Percentiles rank a stretch among this genome's conserved stretches.
These are phyloP conservation scores for Turritopsis dohrnii DNA, from an alignment of 30 jellyfish, hydroid and myxozoan genomes.

Conservation along the genomic window DNA sequence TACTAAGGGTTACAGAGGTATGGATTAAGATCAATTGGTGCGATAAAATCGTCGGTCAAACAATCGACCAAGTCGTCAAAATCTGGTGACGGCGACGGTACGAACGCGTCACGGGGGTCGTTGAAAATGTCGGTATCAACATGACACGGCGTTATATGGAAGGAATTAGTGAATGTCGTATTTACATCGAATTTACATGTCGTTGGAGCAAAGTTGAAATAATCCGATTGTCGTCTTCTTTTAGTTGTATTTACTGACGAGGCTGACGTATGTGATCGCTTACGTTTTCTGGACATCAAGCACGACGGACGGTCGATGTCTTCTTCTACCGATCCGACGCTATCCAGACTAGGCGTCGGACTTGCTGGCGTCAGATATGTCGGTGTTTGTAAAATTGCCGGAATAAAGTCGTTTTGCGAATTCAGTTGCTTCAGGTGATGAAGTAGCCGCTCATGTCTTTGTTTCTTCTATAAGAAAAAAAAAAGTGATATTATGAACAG, in stretches of 20 bases:
- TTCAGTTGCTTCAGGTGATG: slow-evolving; percentile 12
- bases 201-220: background rate
- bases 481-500: background rate
- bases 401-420: slow-evolving; percentile 4
- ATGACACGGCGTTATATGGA: slow-evolving; percentile 16
- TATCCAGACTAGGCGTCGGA: slow-evolving; percentile 36
- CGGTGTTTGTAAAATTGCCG: background rate
- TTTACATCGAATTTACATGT: background rate
- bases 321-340: slow-evolving; percentile 28
- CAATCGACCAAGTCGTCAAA: slow-evolving; percentile 29
- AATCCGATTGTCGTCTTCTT: background rate
- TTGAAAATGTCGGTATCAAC: background rate
- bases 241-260: background rate
- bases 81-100: slow-evolving; percentile 26
- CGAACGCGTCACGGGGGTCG: background rate
- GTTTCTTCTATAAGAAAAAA: slow-evolving; percentile 14
- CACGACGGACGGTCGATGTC: slow-evolving; percentile 16
- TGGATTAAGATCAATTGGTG: slow-evolving; percentile 1
- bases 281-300: background rate
- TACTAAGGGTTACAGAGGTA: background rate
- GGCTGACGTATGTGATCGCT: background rate
- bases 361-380: slow-evolving; percentile 16
- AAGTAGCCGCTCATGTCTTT: background rate
- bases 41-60: slow-evolving; percentile 16
- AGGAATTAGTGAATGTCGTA: background rate